Percentiles rank a stretch among this genome's conserved stretches.
phyloP scores from a whole-genome alignment of 2,888 invertebrate species.

The Embidobia sp. region DNA sequence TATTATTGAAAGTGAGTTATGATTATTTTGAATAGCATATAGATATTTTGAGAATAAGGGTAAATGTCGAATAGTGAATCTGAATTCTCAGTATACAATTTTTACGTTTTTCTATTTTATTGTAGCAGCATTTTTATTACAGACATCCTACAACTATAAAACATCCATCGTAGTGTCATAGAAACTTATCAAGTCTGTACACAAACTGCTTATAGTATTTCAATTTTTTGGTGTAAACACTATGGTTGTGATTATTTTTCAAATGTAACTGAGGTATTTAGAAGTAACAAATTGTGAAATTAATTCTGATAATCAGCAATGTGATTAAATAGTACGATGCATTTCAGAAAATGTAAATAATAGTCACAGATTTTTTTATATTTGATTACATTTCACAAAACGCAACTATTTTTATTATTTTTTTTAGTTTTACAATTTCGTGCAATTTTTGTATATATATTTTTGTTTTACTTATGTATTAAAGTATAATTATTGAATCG shows the following conservation, averaged over 20 bases:
- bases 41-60: constrained; percentile 9
- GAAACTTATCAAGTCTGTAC: constrained; percentile 39
- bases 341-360: too few species aligned
- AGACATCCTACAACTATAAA: constrained; percentile 25
- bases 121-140: constrained; percentile 49
- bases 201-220: constrained; percentile 31
- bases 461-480: too few species aligned
- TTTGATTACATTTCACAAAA: too few species aligned
- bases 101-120: constrained; percentile 45
- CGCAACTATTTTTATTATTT: too few species aligned
- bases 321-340: too few species aligned
- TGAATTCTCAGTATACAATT: constrained; percentile 28
- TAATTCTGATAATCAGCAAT: constrained; percentile 7
- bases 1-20: constrained; percentile 24
- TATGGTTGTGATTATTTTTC: neutral
- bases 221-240: neutral
- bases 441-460: too few species aligned
- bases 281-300: neutral
- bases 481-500: too few species aligned
- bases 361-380: too few species aligned
- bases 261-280: neutral
- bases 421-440: too few species aligned
- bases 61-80: neutral
- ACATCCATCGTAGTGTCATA: constrained; percentile 33
- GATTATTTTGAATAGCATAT: constrained; percentile 11